Evolutionary conservation across 2,888 invertebrate species (phyloP).

Genomic region (Diarsia rubi): DNA sequence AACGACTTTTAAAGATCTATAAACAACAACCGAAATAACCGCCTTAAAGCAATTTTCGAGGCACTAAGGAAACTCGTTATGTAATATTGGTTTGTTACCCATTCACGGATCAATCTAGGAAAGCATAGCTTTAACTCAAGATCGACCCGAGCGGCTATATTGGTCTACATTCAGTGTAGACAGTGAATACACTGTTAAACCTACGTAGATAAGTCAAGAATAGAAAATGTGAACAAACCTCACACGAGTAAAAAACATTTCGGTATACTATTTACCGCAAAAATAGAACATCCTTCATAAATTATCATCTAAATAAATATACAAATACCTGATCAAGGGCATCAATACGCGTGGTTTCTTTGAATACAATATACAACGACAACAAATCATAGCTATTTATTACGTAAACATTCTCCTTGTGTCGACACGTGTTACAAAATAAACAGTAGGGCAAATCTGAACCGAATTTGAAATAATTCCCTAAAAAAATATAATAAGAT

Average conservation of each 20-base stretch:
- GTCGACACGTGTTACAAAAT: slow-evolving; percentile 9
- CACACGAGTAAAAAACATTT: not conserved
- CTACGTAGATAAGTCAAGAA: not conserved
- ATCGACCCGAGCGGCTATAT: too few species aligned
- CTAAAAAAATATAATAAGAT: not conserved
- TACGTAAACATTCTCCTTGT: slow-evolving; percentile 29
- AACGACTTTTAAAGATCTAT: too few species aligned
- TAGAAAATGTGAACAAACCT: not conserved
- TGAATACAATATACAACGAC: slow-evolving; percentile 23
- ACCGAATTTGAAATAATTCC: not conserved
- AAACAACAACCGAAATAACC: too few species aligned
- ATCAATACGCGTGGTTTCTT: slow-evolving; percentile 25
- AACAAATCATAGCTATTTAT: slow-evolving; percentile 47
- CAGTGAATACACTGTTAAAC: too few species aligned
- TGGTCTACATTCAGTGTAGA: too few species aligned
- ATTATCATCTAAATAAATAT: slow-evolving; percentile 6
- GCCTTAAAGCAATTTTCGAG: too few species aligned
- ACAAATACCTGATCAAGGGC: slow-evolving; percentile 5
- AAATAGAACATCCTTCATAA: slow-evolving; percentile 23
- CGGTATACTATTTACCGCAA: not conserved
- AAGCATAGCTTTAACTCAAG: too few species aligned
- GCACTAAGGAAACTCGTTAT: too few species aligned
- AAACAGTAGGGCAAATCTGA: slow-evolving; percentile 4
- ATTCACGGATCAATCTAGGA: too few species aligned
- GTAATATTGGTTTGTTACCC: too few species aligned